These are phyloP conservation scores for Polypterus senegalus DNA, from an alignment of 2,113 vertebrate genomes.

Conservation along the genomic window DNA sequence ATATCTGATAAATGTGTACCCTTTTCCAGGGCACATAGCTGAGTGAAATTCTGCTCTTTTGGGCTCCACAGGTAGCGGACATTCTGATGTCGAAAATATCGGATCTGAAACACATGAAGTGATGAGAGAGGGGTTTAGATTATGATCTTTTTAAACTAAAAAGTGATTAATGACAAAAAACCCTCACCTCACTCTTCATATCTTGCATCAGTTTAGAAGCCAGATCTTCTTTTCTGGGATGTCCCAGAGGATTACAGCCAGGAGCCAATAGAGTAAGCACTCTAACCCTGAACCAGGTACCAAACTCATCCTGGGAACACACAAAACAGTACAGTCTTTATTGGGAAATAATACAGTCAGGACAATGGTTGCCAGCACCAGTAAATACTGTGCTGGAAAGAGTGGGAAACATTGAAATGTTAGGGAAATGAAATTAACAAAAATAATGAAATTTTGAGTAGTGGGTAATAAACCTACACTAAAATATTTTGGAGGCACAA, in stretches of 20 bases:
- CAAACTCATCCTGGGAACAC: constrained; percentile 16
- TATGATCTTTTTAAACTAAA: neutral
- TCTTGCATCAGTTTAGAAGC: neutral
- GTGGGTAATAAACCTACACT: neutral
- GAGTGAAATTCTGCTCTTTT: constrained; percentile 9
- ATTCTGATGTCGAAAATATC: constrained; percentile 20
- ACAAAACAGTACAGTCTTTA: too few species aligned
- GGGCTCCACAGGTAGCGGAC: constrained; percentile 20
- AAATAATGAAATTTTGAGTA: neutral
- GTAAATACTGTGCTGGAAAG: too few species aligned
- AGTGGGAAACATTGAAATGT: too few species aligned
- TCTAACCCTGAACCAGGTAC: constrained; percentile 7
- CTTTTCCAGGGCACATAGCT: constrained; percentile 16
- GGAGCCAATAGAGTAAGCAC: constrained; percentile 10
- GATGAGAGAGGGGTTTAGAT: neutral
- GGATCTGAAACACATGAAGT: constrained; percentile 4
- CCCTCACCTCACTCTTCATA: constrained; percentile 5
- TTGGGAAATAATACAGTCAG: neutral
- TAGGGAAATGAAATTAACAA: too few species aligned
- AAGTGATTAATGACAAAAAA: too few species aligned
- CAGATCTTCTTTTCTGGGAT: neutral
- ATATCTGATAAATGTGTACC: constrained; percentile 9
- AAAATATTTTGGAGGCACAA: neutral
- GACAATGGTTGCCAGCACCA: neutral
- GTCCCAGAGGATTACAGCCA: constrained; percentile 12